Conservation (phyloP, 2,888 invertebrate species). For the Dicyrtomina minuta region DNA sequence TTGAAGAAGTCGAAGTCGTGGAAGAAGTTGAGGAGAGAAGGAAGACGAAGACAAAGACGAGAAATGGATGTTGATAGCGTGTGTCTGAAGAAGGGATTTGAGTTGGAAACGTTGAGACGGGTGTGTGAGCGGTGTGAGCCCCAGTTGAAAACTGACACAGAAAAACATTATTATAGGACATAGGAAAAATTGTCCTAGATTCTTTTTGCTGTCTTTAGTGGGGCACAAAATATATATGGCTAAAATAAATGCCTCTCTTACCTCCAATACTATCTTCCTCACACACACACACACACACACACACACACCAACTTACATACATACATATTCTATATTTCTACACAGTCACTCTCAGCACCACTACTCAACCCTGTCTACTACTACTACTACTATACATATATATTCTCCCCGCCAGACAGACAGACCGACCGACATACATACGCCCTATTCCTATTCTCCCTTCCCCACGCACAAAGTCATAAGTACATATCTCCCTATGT, state of each 20-base stretch:
- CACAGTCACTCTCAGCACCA: no score
- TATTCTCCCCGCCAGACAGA: neutral
- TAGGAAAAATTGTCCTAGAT: conserved; percentile 38
- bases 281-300: no score
- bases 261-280: conserved; percentile 11
- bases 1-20: no score
- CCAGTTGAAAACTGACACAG: conserved; percentile 54
- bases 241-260: conserved; percentile 33
- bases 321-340: no score
- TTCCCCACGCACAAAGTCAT: no score
- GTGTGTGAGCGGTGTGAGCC: conserved; percentile 47
- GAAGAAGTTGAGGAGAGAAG: neutral
- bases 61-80: neutral
- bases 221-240: conserved; percentile 32
- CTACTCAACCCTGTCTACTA: no score
- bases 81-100: no score
- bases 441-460: no score
- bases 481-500: no score
- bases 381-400: no score
- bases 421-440: neutral
- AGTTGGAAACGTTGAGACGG: neutral
- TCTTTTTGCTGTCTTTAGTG: conserved; percentile 34
- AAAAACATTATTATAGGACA: conserved; percentile 43
- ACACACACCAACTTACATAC: no score
- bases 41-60: conserved; percentile 10